phyloP scores from a whole-genome alignment of 2,797 vertebrate species.

The Etheostoma nigrum region DNA sequence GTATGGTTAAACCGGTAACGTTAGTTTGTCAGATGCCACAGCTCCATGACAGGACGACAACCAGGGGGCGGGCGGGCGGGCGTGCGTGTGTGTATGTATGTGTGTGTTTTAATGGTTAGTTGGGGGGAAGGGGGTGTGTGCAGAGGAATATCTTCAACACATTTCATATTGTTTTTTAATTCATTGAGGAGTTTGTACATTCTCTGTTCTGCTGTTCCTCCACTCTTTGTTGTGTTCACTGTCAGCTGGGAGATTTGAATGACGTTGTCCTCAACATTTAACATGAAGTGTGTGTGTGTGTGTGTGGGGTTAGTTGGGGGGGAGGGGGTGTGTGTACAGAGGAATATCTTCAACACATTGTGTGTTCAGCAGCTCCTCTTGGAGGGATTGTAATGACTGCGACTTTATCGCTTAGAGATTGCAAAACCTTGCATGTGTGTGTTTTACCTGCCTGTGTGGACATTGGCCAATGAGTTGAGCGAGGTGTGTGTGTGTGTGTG shows the following conservation, averaged over 20 bases:
- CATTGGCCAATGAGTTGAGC: not conserved
- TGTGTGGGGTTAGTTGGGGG: too few relatives aligned
- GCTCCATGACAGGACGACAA: conserved; percentile 7
- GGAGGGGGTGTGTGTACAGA: too few relatives aligned
- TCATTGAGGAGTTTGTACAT: not conserved
- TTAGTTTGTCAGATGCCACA: conserved; percentile 45
- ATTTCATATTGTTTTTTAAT: not conserved
- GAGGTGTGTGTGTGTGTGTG: conserved; percentile 10
- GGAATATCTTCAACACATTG: too few relatives aligned
- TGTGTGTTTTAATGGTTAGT: not conserved
- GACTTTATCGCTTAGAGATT: conserved; percentile 11
- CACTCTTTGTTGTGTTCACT: conserved; percentile 3
- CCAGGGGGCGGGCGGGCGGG: not conserved
- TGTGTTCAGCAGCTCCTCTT: too few relatives aligned
- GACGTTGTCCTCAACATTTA: not conserved
- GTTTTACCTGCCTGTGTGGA: conserved; percentile 11
- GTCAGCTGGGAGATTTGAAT: conserved; percentile 25
- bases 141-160: not conserved
- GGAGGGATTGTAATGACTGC: not conserved
- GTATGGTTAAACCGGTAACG: conserved; percentile 20
- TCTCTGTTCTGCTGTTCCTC: not conserved
- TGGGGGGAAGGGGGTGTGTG: not conserved
- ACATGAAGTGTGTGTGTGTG: not conserved
- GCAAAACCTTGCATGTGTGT: not conserved
- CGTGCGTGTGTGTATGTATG: conserved; percentile 14